Conservation (phyloP, 2,113 vertebrate genomes). For the Acrocephalus arundinaceus region DNA sequence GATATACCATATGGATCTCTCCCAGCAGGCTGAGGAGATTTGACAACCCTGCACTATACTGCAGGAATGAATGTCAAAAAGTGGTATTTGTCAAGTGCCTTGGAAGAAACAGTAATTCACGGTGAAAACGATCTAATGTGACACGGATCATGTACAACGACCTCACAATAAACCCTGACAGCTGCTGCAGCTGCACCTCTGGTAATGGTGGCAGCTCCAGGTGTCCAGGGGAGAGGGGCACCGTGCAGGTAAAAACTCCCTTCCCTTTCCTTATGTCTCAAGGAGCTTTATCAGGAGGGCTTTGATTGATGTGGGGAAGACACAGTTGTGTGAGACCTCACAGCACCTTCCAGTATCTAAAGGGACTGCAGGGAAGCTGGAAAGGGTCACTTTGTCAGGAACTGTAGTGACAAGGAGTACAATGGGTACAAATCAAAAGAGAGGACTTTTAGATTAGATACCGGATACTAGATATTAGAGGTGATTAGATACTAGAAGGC, state of each 20-base stretch:
- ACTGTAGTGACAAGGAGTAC: background rate
- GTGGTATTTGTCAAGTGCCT: background rate
- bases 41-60: accelerated
- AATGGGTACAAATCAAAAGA: background rate
- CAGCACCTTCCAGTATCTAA: background rate
- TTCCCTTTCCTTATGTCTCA: background rate
- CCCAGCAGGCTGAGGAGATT: background rate
- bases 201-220: background rate
- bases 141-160: background rate
- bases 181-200: background rate
- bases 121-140: background rate
- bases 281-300: background rate
- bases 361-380: background rate
- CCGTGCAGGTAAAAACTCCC: background rate
- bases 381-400: background rate
- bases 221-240: background rate
- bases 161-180: background rate
- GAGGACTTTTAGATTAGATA: background rate
- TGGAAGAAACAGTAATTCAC: background rate
- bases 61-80: background rate
- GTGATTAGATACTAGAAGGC: too few species aligned
- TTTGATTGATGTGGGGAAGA: background rate
- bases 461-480: too few species aligned
- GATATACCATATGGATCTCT: background rate
- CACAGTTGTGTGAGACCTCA: background rate